Conservation (phyloP, 2,888 invertebrate species). For the Lamproptera curius region DNA sequence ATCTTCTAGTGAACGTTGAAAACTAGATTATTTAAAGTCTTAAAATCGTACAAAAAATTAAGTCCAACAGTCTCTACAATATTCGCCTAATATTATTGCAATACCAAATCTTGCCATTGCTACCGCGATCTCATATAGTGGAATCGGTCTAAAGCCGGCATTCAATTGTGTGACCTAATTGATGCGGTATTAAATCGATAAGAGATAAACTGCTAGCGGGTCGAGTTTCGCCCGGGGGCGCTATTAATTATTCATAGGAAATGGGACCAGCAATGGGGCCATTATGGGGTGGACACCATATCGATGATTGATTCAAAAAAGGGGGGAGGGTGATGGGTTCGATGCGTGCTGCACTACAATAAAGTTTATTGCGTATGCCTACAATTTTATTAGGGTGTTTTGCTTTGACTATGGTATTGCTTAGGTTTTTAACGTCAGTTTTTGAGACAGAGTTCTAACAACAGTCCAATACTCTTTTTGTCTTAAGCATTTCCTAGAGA, state of each 20-base stretch:
- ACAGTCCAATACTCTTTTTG: too few relatives aligned
- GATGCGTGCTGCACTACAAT: too few relatives aligned
- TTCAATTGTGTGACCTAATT: conserved; percentile 16
- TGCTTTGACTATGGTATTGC: too few relatives aligned
- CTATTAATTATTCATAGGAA: conserved; percentile 65
- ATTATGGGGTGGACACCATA: conserved; percentile 29
- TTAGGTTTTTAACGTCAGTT: too few relatives aligned
- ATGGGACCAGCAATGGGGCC: conserved; percentile 38
- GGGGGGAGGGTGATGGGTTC: too few relatives aligned
- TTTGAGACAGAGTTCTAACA: too few relatives aligned
- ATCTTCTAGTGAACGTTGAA: background rate
- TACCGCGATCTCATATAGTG: background rate
- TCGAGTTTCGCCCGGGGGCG: conserved; percentile 48
- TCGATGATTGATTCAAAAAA: too few relatives aligned
- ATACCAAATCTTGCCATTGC: background rate
- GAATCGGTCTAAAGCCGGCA: background rate
- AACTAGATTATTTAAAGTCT: background rate
- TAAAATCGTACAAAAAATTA: background rate
- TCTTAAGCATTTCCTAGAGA: too few relatives aligned
- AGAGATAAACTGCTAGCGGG: conserved; percentile 27
- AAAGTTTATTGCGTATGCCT: too few relatives aligned
- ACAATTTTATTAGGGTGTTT: too few relatives aligned
- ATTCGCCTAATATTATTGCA: background rate
- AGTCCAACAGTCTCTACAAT: background rate
- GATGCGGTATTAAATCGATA: conserved; percentile 27